Base-by-base conservation (phyloP, 2,888 invertebrate genomes). In the Nephrotoma appendiculata region DNA sequence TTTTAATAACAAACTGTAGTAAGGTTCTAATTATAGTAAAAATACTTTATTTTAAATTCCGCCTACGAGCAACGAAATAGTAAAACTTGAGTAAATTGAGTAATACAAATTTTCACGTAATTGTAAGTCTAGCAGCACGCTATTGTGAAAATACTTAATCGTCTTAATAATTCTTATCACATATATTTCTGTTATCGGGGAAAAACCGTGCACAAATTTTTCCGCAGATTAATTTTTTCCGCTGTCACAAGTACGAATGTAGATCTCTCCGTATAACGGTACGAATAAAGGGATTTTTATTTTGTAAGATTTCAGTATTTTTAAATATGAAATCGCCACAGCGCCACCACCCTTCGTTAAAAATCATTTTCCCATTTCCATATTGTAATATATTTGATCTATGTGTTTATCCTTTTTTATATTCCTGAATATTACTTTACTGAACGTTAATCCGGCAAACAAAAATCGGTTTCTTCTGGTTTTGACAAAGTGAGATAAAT, bases 201-300 rank as follows among this genome's bases (percentile, higher is more conserved):
- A 31, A 71, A 71, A 31, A 31, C 11, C 11, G 71, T 71, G 9
- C 71, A 2, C 71, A 71, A 11, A 83, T 86, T 87, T 87, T 86
- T 87, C 83, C 87, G 87, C 52, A 87, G 87, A 87, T 87, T 86
- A 86, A 87, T 43, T 87, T 87, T 87, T 86, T 86, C 86, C 87
- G 87, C 87, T 87, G 87, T 87, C 87, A 86, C 87, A 43, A 87
- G 42, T 85, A 86, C 12, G 45, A 45, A 31, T 86, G 11, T 12
- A 48, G 44, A 48, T 86, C 48, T 45, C 12, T 31, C 31, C 11
- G 71, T 71, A 71, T 9, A 71, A 31, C 71, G 31, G 71, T 71
- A 71, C 5, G 31, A 71, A 71, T 71, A 71, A 71, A 71, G 9
- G 9, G 31, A 71, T 71, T 31, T 71, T 57, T 48, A 12, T 5